A percentile compares a stretch with the other conserved stretches of the same genome.
Conservation (phyloP, 1,140 invertebrate species). For the Cyphomyrmex costatus region DNA sequence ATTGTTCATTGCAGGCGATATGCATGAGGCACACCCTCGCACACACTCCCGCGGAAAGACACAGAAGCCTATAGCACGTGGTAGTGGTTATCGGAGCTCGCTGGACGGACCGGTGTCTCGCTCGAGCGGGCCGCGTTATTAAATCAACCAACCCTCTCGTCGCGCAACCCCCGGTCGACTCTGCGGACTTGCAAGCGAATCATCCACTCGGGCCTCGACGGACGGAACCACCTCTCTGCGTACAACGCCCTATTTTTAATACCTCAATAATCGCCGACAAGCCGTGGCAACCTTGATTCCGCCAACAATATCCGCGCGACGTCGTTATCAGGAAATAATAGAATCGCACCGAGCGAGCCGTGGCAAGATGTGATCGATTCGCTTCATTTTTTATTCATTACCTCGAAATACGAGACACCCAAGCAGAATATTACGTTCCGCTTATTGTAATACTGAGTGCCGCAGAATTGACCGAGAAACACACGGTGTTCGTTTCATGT, state of each 20-base stretch:
- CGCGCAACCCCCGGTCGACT: conserved; percentile 21
- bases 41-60: conserved; percentile 15
- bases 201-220: conserved; percentile 37
- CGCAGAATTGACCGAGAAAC: not conserved
- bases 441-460: conserved; percentile 36
- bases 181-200: conserved; percentile 23
- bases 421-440: conserved; percentile 27
- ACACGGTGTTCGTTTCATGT: not conserved
- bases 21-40: conserved; percentile 42
- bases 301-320: conserved; percentile 5
- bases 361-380: conserved; percentile 32
- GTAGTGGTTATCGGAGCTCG: conserved; percentile 56
- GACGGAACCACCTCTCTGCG: conserved; percentile 27
- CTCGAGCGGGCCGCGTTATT: conserved; percentile 54
- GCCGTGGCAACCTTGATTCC: conserved; percentile 36
- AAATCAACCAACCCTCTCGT: conserved; percentile 60
- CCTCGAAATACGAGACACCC: conserved; percentile 27
- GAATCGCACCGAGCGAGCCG: conserved; percentile 9
- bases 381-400: conserved; percentile 53
- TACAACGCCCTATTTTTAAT: conserved; percentile 57
- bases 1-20: not conserved
- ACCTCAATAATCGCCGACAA: conserved; percentile 39
- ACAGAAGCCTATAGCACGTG: not conserved
- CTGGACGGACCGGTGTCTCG: conserved; percentile 32
- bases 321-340: conserved; percentile 17